phyloP scores from a whole-genome alignment of 2,113 vertebrate species.

The Prinia subflava region DNA sequence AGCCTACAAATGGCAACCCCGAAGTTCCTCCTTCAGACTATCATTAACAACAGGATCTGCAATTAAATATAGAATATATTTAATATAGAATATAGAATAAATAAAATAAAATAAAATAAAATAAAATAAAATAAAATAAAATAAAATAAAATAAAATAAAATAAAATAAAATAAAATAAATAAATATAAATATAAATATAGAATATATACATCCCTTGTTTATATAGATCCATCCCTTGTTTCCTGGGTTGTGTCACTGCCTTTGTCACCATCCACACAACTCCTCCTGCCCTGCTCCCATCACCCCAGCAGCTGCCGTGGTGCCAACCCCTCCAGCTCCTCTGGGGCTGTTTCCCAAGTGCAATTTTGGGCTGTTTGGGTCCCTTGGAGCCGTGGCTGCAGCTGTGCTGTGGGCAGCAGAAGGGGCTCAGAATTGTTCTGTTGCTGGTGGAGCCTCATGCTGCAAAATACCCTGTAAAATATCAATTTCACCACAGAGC shows the following conservation, averaged over 20 bases:
- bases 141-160: too few species aligned
- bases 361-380: rapidly evolving
- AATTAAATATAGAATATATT: neutral
- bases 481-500: rapidly evolving
- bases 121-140: too few species aligned
- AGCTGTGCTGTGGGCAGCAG: neutral
- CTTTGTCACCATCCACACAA: neutral
- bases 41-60: neutral
- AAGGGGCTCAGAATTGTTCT: neutral
- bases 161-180: too few species aligned
- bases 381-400: neutral
- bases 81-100: too few species aligned
- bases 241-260: neutral
- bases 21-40: neutral
- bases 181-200: too few species aligned
- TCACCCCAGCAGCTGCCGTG: neutral
- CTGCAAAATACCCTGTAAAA: neutral
- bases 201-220: neutral
- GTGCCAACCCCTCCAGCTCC: rapidly evolving
- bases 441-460: neutral
- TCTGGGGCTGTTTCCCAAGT: neutral
- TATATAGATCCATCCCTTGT: neutral
- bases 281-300: neutral
- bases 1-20: neutral
- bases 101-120: too few species aligned